These are phyloP conservation scores for Alexandromys fortis DNA, from an alignment of 2,113 vertebrate species.

Conservation along the genomic window DNA sequence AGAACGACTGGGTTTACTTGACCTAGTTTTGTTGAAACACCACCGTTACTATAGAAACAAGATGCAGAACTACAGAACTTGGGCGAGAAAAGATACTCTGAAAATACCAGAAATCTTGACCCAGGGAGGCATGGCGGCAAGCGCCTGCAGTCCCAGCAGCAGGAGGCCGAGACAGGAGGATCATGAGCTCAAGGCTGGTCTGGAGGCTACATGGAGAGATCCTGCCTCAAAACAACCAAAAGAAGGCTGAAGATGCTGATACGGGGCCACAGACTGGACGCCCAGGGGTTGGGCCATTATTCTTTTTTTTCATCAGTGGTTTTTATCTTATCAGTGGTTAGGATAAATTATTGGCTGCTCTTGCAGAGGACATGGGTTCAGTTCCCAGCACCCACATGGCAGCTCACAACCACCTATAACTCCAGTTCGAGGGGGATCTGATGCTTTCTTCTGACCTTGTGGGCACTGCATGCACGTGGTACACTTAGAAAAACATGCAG, in stretches of 20 bases:
- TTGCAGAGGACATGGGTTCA: background rate
- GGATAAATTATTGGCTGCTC: background rate
- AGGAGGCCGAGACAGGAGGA: background rate
- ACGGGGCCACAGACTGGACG: background rate
- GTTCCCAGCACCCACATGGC: background rate
- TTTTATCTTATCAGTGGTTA: background rate
- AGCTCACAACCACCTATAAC: background rate
- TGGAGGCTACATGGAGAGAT: background rate
- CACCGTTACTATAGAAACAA: conserved; percentile 6
- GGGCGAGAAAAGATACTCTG: background rate
- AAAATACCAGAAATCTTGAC: background rate
- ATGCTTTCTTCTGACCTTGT: background rate
- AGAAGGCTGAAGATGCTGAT: background rate
- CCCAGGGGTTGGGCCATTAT: too few species aligned
- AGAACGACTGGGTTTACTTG: background rate
- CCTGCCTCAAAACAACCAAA: background rate
- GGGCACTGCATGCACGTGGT: background rate
- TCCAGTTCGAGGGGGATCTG: background rate
- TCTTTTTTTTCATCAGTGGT: background rate
- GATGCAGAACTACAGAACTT: background rate
- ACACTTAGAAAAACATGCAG: background rate
- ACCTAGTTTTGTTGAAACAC: conserved; percentile 7
- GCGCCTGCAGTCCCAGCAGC: too few species aligned
- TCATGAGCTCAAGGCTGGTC: background rate
- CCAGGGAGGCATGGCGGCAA: background rate